A percentile compares a stretch with the other conserved stretches of the same genome.
These are phyloP conservation scores for Hyles vespertilio DNA, from an alignment of 1,140 invertebrate species.

Conservation along the genomic window DNA sequence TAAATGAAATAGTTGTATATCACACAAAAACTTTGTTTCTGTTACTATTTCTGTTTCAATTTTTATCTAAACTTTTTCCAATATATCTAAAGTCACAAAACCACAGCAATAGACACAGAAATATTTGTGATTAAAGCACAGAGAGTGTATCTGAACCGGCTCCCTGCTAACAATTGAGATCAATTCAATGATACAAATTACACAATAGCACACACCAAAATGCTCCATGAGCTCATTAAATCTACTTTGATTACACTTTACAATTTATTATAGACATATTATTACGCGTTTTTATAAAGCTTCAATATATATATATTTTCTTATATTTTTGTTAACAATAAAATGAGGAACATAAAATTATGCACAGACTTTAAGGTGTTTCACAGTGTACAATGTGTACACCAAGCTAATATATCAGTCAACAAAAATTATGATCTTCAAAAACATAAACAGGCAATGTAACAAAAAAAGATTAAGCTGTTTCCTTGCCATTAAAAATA, in stretches of 20 bases:
- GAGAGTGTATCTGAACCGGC: slow-evolving; percentile 11
- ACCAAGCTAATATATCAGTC: too few species aligned
- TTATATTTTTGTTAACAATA: not conserved
- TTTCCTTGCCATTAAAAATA: too few species aligned
- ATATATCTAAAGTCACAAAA: slow-evolving; percentile 7
- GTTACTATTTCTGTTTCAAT: slow-evolving; percentile 22
- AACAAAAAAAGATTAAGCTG: too few species aligned
- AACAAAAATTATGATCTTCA: too few species aligned
- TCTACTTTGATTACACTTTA: slow-evolving; percentile 27
- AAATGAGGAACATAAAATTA: slow-evolving; percentile 20
- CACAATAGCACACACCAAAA: slow-evolving; percentile 15
- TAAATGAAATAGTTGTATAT: slow-evolving; percentile 24
- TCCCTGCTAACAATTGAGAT: slow-evolving; percentile 36
- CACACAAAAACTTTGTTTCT: slow-evolving; percentile 22
- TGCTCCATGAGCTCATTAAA: slow-evolving; percentile 38
- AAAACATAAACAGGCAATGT: too few species aligned
- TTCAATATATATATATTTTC: too few species aligned
- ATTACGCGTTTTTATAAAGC: too few species aligned
- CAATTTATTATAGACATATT: slow-evolving; percentile 21
- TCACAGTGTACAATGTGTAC: too few species aligned
- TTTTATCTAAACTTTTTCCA: slow-evolving; percentile 10
- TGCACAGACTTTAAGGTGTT: slow-evolving; percentile 6
- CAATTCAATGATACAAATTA: slow-evolving; percentile 15
- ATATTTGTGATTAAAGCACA: slow-evolving; percentile 21
- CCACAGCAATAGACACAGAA: slow-evolving; percentile 19